Base-by-base conservation (phyloP, 2,797 vertebrate genomes). In the Melanotaenia nigrans region DNA sequence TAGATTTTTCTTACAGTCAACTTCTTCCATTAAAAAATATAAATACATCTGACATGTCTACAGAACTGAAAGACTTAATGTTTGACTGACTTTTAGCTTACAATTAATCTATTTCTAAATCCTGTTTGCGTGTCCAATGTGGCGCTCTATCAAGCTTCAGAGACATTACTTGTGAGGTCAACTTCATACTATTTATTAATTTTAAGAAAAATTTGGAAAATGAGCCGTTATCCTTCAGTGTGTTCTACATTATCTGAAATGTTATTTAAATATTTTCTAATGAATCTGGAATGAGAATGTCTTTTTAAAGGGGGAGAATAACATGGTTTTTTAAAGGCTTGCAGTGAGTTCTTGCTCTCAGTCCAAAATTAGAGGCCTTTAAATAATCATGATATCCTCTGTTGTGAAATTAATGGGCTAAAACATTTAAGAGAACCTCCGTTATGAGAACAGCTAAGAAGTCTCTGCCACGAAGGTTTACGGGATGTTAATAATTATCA, bases 271-370 rank as follows among this genome's bases (percentile, higher is more conserved):
- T 5, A 13, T 40, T n/a, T 47, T 58, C 16, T 56, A 60, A 81
- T 62, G 62, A 28, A 66, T 53, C 30, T 47, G n/a, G 8, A 36
- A 25, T 57, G 6, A 20, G 58, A 59, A 51, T 68, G 9, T 7
- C 2, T 14, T 49, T 16, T 16, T 42, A 45, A 57, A 67, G 45
- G 14, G 42, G 20, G 24, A 16, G 53, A 64, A 36, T 47, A 49
- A 65, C 16, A 40, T 36, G 12, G 14, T 67, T 47, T 25, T 25
- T 78, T 49, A 33, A 13, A n/a, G 32, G 16, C 5, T 28, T 12
- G 25, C 2, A 45, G 12, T 53, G 56, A 71, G n/a, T 54, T 55
- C 25, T 51, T 76, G 54, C 24, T 65, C 64, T 16, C 59, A 65
- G 61, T 14, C 30, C 18, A 57, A 58, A 78, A 13, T 22, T 59